A percentile compares a stretch with the other conserved stretches of the same genome.
Conservation (phyloP, 2,888 invertebrate species). For the Heliconius cydno region DNA sequence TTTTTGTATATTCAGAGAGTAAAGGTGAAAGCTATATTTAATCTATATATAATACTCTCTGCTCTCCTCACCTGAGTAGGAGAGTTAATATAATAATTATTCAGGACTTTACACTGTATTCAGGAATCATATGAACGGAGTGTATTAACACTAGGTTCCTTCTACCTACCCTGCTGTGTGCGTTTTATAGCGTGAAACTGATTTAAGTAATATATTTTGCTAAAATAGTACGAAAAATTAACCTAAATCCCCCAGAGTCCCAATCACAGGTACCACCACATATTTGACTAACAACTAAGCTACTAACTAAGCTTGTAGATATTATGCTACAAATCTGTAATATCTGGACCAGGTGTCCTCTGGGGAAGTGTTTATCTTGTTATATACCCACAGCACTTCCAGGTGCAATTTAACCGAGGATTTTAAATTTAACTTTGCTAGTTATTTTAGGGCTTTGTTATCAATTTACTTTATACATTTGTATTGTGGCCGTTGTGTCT, state of each 20-base stretch:
- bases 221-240: background rate
- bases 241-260: background rate
- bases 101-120: no score
- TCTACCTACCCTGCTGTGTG: no score
- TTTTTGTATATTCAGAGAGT: background rate
- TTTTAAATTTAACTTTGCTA: constrained; percentile 40
- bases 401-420: constrained; percentile 29
- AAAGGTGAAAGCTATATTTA: background rate
- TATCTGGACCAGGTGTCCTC: constrained; percentile 28
- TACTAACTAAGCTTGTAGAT: background rate
- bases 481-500: background rate
- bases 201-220: no score
- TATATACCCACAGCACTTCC: constrained; percentile 13
- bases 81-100: no score
- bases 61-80: no score
- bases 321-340: constrained; percentile 28
- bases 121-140: no score
- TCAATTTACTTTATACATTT: background rate
- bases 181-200: no score
- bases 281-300: background rate
- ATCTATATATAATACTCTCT: no score
- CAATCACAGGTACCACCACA: background rate
- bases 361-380: constrained; percentile 40
- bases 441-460: background rate
- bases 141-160: no score